phyloP scores from a whole-genome alignment of 2,888 invertebrate genomes.

The Ennomos fuscantarius region DNA sequence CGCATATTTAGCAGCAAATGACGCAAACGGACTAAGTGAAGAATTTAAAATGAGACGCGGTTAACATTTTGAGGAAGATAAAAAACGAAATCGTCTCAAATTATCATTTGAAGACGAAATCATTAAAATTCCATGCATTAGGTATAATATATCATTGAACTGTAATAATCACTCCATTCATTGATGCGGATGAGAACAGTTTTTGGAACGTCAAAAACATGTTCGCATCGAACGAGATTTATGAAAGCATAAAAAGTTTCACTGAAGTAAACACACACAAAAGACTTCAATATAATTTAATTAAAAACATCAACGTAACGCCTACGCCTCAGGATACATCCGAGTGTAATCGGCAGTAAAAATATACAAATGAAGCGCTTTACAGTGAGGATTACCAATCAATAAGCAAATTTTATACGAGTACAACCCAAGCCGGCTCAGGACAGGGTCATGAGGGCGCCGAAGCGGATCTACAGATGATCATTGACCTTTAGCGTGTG shows the following conservation, averaged over 20 bases:
- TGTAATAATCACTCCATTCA: background rate
- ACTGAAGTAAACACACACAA: conserved; percentile 15
- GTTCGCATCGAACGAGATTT: background rate
- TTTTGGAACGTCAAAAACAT: background rate
- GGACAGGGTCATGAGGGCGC: conserved; percentile 82
- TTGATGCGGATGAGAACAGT: background rate
- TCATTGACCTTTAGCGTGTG: conserved; percentile 83
- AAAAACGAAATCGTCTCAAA: conserved; percentile 9
- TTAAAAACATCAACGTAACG: conserved; percentile 22
- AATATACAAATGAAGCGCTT: conserved; percentile 37
- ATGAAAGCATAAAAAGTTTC: conserved; percentile 12
- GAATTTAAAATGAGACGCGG: conserved; percentile 14
- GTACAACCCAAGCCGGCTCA: conserved; percentile 64
- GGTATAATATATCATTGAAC: no score
- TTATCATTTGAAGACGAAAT: conserved; percentile 1
- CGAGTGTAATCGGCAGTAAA: conserved; percentile 28
- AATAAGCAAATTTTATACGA: conserved; percentile 69
- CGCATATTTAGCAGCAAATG: conserved; percentile 21
- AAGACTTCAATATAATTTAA: conserved; percentile 19
- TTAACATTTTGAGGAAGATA: conserved; percentile 5
- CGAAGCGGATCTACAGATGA: conserved; percentile 84
- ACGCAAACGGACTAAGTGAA: conserved; percentile 15
- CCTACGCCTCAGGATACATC: conserved; percentile 24
- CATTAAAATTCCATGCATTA: conserved; percentile 6
- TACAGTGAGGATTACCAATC: conserved; percentile 58